Conservation (phyloP, 2,113 vertebrate species). For the Pseudorasbora parva region DNA sequence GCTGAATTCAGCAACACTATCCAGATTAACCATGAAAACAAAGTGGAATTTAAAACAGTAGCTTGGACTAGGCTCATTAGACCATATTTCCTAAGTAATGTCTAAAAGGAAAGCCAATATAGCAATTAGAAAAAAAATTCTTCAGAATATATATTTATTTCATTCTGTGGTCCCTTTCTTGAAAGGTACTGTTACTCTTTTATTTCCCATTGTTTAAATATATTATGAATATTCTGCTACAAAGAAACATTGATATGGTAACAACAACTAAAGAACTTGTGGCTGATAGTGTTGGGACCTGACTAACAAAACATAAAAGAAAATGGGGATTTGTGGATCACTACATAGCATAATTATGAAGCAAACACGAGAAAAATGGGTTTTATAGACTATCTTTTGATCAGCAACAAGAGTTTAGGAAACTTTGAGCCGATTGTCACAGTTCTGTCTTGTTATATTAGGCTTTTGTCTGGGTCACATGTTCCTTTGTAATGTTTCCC, state of each 20-base stretch:
- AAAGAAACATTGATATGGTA: constrained; percentile 12
- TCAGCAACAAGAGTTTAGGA: too few relatives aligned
- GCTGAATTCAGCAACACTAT: background rate
- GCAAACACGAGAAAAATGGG: too few relatives aligned
- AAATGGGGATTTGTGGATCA: background rate
- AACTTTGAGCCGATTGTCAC: too few relatives aligned
- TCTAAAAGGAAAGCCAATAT: background rate
- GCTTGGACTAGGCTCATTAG: background rate
- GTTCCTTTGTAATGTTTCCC: too few relatives aligned
- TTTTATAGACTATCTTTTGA: too few relatives aligned
- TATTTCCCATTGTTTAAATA: constrained; percentile 42
- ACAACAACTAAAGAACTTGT: constrained; percentile 15
- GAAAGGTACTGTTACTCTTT: background rate
- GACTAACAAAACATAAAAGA: constrained; percentile 5
- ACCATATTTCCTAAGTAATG: background rate
- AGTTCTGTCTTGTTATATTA: too few relatives aligned
- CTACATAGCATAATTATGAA: too few relatives aligned
- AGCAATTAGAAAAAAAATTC: background rate
- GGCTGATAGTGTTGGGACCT: background rate
- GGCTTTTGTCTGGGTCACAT: too few relatives aligned
- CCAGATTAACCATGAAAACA: background rate
- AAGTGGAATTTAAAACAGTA: background rate
- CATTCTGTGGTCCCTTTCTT: background rate
- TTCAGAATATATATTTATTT: constrained; percentile 16
- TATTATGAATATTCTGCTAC: constrained; percentile 31